phyloP scores from a whole-genome alignment of 2,113 vertebrate genomes.

The Platichthys stellatus region DNA sequence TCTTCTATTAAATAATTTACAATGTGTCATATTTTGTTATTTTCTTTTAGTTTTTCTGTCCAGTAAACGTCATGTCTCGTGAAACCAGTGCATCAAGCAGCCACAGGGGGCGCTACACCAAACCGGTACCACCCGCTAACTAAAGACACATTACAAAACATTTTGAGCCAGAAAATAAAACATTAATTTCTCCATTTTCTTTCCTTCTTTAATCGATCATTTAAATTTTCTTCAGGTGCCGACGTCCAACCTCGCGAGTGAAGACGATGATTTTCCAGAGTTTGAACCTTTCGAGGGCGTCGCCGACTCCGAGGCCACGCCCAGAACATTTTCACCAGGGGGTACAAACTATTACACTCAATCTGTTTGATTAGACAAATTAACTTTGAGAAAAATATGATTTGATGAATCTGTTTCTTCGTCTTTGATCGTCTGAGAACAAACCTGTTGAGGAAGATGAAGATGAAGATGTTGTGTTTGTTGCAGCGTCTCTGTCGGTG shows the following conservation, averaged over 20 bases:
- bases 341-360: no score
- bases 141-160: neutral
- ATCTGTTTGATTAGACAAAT: no score
- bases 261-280: neutral
- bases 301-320: neutral
- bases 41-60: neutral
- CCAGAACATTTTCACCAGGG: neutral
- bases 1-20: no score
- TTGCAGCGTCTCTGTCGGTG: conserved; percentile 21
- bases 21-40: neutral
- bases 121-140: conserved; percentile 13
- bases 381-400: no score
- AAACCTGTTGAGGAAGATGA: no score
- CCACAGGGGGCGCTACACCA: conserved; percentile 10
- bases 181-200: no score
- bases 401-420: no score
- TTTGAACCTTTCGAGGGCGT: conserved; percentile 29
- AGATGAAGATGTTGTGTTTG: no score
- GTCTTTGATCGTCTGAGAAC: no score
- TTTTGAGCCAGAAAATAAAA: neutral
- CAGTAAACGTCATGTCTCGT: neutral
- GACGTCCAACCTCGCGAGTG: conserved; percentile 17
- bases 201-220: neutral
- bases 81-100: rapidly evolving
- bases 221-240: conserved; percentile 29